Evolutionary conservation across 2,888 invertebrate species (phyloP).

Genomic region (Scelioninae gen. 1): DNA sequence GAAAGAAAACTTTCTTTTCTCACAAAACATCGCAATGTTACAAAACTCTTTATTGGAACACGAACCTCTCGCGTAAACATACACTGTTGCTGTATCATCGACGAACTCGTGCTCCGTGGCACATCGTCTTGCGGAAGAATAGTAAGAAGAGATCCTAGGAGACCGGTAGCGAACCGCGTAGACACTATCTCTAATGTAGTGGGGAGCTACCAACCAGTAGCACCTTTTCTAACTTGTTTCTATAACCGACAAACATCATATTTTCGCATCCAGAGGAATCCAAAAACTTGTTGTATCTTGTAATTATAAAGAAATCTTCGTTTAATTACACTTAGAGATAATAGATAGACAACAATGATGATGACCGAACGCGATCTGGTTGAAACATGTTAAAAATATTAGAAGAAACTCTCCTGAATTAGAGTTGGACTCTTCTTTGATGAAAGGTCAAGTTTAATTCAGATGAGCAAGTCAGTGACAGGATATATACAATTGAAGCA

Average conservation of each 20-base stretch:
- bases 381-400: constrained; percentile 28
- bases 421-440: constrained; percentile 27
- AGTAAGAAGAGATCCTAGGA: constrained; percentile 7
- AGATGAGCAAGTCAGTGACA: constrained; percentile 24
- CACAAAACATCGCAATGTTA: constrained; percentile 9
- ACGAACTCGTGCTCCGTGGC: constrained; percentile 55
- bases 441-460: constrained; percentile 36
- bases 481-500: not conserved
- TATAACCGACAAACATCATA: constrained; percentile 13
- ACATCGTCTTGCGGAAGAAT: not conserved
- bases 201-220: constrained; percentile 48
- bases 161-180: constrained; percentile 62
- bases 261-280: constrained; percentile 11
- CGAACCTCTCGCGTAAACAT: constrained; percentile 26
- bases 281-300: no score
- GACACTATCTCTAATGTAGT: constrained; percentile 54
- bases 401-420: constrained; percentile 11
- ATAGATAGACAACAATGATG: no score
- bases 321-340: no score
- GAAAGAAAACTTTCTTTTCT: constrained; percentile 37
- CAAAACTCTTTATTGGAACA: constrained; percentile 25
- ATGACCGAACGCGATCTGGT: constrained; percentile 4
- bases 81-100: constrained; percentile 57
- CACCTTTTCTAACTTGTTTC: constrained; percentile 46
- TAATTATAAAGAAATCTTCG: no score